Evolutionary conservation across 2,113 vertebrate genomes (phyloP), one percentile per base, ranked within the genome.

Genomic region (Nipponia nippon): DNA sequence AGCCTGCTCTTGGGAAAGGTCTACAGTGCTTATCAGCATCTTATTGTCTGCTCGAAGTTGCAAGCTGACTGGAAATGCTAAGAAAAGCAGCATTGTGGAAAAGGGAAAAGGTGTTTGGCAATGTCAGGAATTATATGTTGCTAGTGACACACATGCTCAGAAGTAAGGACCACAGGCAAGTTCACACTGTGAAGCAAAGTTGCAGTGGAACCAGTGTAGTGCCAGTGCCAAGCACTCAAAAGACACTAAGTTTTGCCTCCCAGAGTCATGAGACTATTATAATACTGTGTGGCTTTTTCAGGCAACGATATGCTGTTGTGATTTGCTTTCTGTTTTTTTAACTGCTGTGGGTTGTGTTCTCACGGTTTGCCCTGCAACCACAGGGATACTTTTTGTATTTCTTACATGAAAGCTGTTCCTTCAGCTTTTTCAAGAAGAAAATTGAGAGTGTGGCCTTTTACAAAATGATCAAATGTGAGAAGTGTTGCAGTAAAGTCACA

Each of bases 1-100:
- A 94, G 87, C 70, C 80, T 2, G 26, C 97, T 96, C 88, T 86
- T 93, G 93, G 94, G 95, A 96, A 91, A 87, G 70, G 53, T 81
- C 90, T 77, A 7, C 40, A 55, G 76, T 59, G 44, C 44, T 92
- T 83, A 21, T 52, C 56, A 92, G 72, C 56, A 95, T 94, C 85
- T 87, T 87, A 47, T n/a, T 65, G 29, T 91, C 75, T 88, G 50
- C 84, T 91, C 85, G 47, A 95, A 95, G 86, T 92, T 95, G 61
- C 56, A 90, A 76, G n/a, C 72, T 84, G 80, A 53, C 52, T 76
- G 46, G 34, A 93, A 88, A 71, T 95, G 44, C 62, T 91, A 88
- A 67, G 70, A 71, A 81, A 94, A 93, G 47, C 72, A 79, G 40
- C 49, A 36, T 4, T 44, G 59, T 93, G 70, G 38, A 93, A 72